These are phyloP conservation scores for Temnothorax ravouxi DNA, from an alignment of 2,888 invertebrate species.

Conservation along the genomic window DNA sequence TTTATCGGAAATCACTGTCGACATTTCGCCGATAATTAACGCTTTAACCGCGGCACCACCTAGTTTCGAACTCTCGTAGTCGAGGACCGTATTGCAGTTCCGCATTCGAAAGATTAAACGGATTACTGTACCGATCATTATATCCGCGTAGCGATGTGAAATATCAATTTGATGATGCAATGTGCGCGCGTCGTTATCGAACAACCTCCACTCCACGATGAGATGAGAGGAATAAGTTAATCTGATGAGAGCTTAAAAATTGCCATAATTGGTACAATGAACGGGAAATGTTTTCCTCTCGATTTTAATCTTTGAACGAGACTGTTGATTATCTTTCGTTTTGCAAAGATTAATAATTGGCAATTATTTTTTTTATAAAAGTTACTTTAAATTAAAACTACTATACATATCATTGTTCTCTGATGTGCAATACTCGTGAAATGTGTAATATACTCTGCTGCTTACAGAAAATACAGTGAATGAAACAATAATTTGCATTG, in stretches of 20 bases:
- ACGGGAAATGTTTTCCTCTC: not conserved
- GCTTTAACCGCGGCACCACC: slow-evolving; percentile 25
- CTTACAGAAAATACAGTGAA: slow-evolving; percentile 17
- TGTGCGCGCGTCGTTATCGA: slow-evolving; percentile 4
- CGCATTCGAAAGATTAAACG: slow-evolving; percentile 28
- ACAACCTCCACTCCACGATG: not conserved
- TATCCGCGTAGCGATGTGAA: slow-evolving; percentile 8
- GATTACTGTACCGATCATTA: slow-evolving; percentile 42
- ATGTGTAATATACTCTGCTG: not conserved
- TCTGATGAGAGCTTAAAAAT: not conserved
- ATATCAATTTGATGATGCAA: slow-evolving; percentile 31
- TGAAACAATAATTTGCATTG: slow-evolving; percentile 9
- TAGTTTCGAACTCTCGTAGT: slow-evolving; percentile 30
- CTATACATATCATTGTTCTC: not conserved
- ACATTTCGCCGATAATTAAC: slow-evolving; percentile 53
- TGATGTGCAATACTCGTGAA: not conserved
- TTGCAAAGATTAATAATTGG: not conserved
- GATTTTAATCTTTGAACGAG: not conserved
- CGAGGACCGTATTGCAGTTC: slow-evolving; percentile 30
- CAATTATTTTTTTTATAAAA: not conserved
- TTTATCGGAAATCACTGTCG: slow-evolving; percentile 36
- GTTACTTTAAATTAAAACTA: not conserved
- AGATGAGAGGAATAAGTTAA: not conserved
- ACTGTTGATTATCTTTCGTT: not conserved
- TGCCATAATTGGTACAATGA: slow-evolving; percentile 12